Conservation (phyloP, 2,888 invertebrate genomes). For the Stenodema calcarata region DNA sequence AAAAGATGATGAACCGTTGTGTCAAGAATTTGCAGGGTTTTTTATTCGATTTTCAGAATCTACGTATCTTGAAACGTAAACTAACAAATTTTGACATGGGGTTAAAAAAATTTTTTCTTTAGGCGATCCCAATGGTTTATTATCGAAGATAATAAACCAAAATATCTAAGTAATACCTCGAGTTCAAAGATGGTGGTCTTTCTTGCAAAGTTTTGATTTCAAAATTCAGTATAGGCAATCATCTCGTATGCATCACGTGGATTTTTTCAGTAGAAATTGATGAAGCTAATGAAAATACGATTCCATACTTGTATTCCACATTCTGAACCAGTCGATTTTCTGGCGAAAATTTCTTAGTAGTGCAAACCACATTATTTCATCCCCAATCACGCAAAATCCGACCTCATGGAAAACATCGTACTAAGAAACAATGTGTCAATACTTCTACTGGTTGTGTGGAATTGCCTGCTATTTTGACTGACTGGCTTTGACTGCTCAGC, state of each 20-base stretch:
- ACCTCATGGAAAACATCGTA: conserved; percentile 9
- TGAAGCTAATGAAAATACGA: background rate
- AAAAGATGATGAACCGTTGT: too few relatives aligned
- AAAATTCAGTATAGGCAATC: conserved; percentile 57
- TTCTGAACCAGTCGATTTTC: background rate
- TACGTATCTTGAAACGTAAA: too few relatives aligned
- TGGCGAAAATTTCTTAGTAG: background rate
- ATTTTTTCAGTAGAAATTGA: conserved; percentile 57
- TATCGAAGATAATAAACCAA: too few relatives aligned
- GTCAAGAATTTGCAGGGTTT: too few relatives aligned
- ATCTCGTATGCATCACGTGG: conserved; percentile 58
- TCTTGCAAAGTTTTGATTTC: conserved; percentile 57
- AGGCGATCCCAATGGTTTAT: too few relatives aligned
- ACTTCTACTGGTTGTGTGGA: background rate
- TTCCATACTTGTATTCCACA: too few relatives aligned
- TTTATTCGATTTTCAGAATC: too few relatives aligned
- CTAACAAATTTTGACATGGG: too few relatives aligned
- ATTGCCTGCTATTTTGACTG: background rate
- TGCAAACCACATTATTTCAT: background rate
- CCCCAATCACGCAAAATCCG: background rate
- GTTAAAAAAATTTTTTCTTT: too few relatives aligned
- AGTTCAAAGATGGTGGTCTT: conserved; percentile 59
- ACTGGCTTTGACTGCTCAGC: conserved; percentile 25
- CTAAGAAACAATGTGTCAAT: background rate
- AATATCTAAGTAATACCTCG: conserved; percentile 57